Evolutionary conservation across 2,113 vertebrate species (phyloP).

Genomic region (Gasterosteus aculeatus): DNA sequence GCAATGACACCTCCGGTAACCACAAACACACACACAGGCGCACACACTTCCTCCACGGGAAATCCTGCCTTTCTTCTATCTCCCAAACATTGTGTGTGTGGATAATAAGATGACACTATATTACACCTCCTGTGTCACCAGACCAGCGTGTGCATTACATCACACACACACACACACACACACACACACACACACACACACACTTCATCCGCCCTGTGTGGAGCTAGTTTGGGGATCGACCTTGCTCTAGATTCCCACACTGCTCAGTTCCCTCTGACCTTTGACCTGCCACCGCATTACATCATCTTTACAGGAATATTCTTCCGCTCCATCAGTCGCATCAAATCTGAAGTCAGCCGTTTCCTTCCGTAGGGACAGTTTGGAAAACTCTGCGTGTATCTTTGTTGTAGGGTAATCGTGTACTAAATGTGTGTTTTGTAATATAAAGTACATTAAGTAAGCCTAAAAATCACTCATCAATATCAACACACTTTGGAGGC

Average conservation of each 20-base stretch:
- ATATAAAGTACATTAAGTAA: neutral
- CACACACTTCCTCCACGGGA: conserved; percentile 47
- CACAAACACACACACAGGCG: neutral
- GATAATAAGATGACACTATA: neutral
- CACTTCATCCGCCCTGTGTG: neutral
- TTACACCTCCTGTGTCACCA: conserved; percentile 24
- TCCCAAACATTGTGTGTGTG: conserved; percentile 17
- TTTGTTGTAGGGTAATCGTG: neutral
- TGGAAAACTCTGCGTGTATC: neutral
- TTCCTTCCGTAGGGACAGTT: neutral
- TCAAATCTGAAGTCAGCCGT: neutral
- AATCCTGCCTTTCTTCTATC: conserved; percentile 47
- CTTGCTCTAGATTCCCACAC: conserved; percentile 43
- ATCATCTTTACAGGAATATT: conserved; percentile 24
- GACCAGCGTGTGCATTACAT: conserved; percentile 25
- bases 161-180: conserved; percentile 15
- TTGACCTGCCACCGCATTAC: conserved; percentile 29
- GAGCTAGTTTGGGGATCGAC: conserved; percentile 15
- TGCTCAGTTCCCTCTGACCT: conserved; percentile 33
- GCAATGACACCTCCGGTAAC: conserved; percentile 2
- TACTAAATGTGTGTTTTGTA: neutral
- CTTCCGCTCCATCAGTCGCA: neutral
- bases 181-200: conserved; percentile 9
- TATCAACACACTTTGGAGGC: neutral
- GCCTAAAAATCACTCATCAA: neutral